phyloP scores from a whole-genome alignment of 1,140 invertebrate genomes.

The Camponotus floridanus region DNA sequence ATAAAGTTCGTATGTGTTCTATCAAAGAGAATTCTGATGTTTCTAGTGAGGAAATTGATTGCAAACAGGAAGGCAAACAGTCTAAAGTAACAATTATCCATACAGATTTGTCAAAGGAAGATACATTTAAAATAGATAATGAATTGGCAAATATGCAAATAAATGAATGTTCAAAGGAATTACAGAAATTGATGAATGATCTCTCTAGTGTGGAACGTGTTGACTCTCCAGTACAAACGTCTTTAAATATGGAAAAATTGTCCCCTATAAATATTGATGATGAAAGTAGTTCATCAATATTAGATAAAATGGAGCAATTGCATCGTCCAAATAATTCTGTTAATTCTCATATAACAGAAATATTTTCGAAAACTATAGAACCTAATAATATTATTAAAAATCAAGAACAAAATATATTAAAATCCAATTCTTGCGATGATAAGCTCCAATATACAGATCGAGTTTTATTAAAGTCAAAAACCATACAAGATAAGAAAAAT shows the following conservation, averaged over 20 bases:
- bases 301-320: slow-evolving; percentile 77
- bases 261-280: slow-evolving; percentile 72
- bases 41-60: slow-evolving; percentile 32
- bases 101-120: slow-evolving; percentile 43
- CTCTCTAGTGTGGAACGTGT: slow-evolving; percentile 69
- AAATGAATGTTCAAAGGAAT: slow-evolving; percentile 71
- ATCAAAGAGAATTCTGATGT: slow-evolving; percentile 34
- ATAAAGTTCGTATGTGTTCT: slow-evolving; percentile 19
- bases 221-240: slow-evolving; percentile 67
- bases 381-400: slow-evolving; percentile 42
- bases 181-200: slow-evolving; percentile 71
- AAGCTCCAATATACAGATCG: slow-evolving; percentile 51
- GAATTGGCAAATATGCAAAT: slow-evolving; percentile 66
- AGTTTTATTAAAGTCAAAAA: slow-evolving; percentile 63
- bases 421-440: slow-evolving; percentile 50
- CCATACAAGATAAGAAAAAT: slow-evolving; percentile 62
- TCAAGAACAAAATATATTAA: slow-evolving; percentile 50
- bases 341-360: slow-evolving; percentile 49
- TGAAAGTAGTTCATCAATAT: slow-evolving; percentile 75
- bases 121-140: slow-evolving; percentile 67
- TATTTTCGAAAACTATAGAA: slow-evolving; percentile 53
- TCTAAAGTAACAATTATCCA: not conserved
- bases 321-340: slow-evolving; percentile 66
- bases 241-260: slow-evolving; percentile 60
- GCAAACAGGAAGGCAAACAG: slow-evolving; percentile 17